Conservation (phyloP, 1,140 invertebrate species). For the Drosophila murphyi region DNA sequence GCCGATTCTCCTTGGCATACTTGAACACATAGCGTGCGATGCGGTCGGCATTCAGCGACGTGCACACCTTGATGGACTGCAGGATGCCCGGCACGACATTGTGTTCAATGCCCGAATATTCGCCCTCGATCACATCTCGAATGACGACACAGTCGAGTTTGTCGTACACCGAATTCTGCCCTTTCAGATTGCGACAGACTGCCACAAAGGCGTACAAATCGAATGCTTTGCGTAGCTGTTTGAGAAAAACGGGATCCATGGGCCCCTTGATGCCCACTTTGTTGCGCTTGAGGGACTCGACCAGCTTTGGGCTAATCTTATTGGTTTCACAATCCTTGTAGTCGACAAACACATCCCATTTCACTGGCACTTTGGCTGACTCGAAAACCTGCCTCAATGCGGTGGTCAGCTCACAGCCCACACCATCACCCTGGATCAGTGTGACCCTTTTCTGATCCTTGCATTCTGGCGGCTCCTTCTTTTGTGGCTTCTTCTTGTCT, state of each 20-base stretch:
- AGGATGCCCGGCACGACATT: slow-evolving; percentile 57
- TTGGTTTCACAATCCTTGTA: background rate
- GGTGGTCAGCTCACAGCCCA: slow-evolving; percentile 51
- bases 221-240: slow-evolving; percentile 50
- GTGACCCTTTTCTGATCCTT: slow-evolving; percentile 29
- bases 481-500: background rate
- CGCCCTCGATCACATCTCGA: slow-evolving; percentile 64
- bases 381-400: slow-evolving; percentile 38
- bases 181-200: slow-evolving; percentile 41
- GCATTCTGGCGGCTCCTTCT: background rate
- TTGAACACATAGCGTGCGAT: slow-evolving; percentile 51
- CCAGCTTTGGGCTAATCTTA: slow-evolving; percentile 11
- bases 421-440: slow-evolving; percentile 56
- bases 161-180: slow-evolving; percentile 39
- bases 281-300: slow-evolving; percentile 43
- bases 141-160: slow-evolving; percentile 54
- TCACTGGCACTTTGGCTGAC: slow-evolving; percentile 45
- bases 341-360: slow-evolving; percentile 42
- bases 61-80: slow-evolving; percentile 69
- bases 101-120: slow-evolving; percentile 71
- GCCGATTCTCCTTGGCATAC: slow-evolving; percentile 39
- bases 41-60: slow-evolving; percentile 43
- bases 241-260: slow-evolving; percentile 3
- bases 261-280: slow-evolving; percentile 62
- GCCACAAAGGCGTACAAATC: slow-evolving; percentile 56